Evolutionary conservation across 1,140 invertebrate species (phyloP), one percentile per base, ranked within the genome.

Genomic region (Trissolcus basalis): DNA sequence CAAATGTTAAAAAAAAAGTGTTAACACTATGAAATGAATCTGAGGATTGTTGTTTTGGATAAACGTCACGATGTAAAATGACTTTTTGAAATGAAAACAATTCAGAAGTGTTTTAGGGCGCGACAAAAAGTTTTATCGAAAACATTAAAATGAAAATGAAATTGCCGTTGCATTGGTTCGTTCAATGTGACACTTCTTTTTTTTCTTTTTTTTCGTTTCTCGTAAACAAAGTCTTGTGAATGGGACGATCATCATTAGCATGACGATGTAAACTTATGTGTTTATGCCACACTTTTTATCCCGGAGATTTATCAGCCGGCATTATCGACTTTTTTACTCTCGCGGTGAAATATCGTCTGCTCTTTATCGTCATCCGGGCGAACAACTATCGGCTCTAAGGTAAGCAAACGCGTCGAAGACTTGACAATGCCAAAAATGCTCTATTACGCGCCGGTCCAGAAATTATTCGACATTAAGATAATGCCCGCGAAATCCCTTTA

Each of bases 311-410:
- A 76, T 75, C 55, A 45, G 49, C 10, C 60, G 32, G 27, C 36
- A 55, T 69, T 82, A 81, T 82, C 77, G 80, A 80, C 19, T 82
- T 75, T 54, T 60, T 74, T 54, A 41, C 50, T 70, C 70, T 56
- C 43, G 43, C 56, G 54, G 61, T 69, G 35, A 81, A 81, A 80
- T 78, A 73, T 71, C 61, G 51, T 71, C 61, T 78, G 59, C 61
- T 54, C 71, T 78, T 74, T 78, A 78, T 78, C 76, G 65, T 78
- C 70, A 74, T 78, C 76, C 76, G 74, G 70, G 53, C 63, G 43
- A 78, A 58, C 64, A 48, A 49, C 13, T 76, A 55, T 47, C 49
- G 41, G 53, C n/a, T 13, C n/a, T 4, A 8, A 43, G 47, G 65
- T 56, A 67, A 60, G 60, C 15, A 43, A 15, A 48, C 33, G 16